Conservation (phyloP, 2,797 vertebrate species). For the Microctenopoma lineatum region DNA sequence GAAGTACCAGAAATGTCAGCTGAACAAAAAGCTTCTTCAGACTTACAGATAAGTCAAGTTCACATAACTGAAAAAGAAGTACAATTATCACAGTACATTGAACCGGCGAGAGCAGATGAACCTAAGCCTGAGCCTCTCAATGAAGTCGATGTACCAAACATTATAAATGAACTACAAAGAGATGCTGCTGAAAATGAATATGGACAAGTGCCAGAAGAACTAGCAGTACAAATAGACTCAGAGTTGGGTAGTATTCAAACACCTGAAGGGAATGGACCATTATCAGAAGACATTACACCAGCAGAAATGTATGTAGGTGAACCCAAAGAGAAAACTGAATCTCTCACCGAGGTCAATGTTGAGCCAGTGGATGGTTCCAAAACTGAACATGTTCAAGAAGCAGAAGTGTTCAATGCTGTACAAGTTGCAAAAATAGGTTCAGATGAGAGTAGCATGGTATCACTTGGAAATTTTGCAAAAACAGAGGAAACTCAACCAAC, state of each 20-base stretch:
- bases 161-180: conserved; percentile 3
- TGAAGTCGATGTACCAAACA: conserved; percentile 17
- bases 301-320: conserved; percentile 22
- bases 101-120: conserved; percentile 27
- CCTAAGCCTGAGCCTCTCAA: not conserved
- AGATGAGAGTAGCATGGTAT: not conserved
- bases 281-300: not conserved
- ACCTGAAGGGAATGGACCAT: conserved; percentile 21
- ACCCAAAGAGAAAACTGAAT: conserved; percentile 9
- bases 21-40: conserved; percentile 11
- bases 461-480: conserved; percentile 33
- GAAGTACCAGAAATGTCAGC: not conserved
- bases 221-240: conserved; percentile 25
- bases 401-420: conserved; percentile 17
- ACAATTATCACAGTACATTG: not conserved
- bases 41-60: not conserved
- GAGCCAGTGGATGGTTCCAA: not conserved
- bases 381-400: conserved; percentile 4
- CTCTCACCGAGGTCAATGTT: not conserved
- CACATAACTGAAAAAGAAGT: not conserved
- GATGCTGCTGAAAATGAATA: not conserved
- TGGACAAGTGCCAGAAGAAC: conserved; percentile 1
- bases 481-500: not conserved
- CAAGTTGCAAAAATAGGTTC: conserved; percentile 16
- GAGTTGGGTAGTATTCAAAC: not conserved